Percentiles rank a stretch among this genome's conserved stretches.
Conservation (phyloP, 2,888 invertebrate species). For the Buathra laborator region DNA sequence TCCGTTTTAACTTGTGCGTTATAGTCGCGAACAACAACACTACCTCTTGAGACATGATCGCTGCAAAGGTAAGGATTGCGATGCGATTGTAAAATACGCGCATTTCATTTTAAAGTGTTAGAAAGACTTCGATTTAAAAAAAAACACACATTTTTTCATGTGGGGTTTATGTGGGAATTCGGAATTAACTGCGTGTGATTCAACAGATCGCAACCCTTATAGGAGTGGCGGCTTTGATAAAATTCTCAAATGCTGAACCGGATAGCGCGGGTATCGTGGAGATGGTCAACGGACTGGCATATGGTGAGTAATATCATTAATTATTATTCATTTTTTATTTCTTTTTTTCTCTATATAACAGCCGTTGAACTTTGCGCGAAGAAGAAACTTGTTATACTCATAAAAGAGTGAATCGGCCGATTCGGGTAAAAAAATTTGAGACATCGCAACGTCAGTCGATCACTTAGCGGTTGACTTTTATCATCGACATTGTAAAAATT, state of each 20-base stretch:
- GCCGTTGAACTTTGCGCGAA: neutral
- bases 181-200: slow-evolving; percentile 4
- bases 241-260: slow-evolving; percentile 72
- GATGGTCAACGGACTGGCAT: slow-evolving; percentile 83
- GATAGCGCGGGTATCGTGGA: slow-evolving; percentile 85
- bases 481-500: neutral
- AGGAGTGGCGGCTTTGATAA: slow-evolving; percentile 63
- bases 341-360: neutral
- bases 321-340: neutral
- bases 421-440: neutral
- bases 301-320: slow-evolving; percentile 78
- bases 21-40: slow-evolving; percentile 64
- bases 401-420: slow-evolving; percentile 1
- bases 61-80: slow-evolving; percentile 72
- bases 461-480: slow-evolving; percentile 2
- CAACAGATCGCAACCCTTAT: slow-evolving; percentile 65
- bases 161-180: neutral
- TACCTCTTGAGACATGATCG: slow-evolving; percentile 73
- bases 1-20: slow-evolving; percentile 63
- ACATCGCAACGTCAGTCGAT: slow-evolving; percentile 17
- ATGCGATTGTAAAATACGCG: neutral
- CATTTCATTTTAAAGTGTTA: too few relatives aligned
- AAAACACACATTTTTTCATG: neutral
- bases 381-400: neutral
- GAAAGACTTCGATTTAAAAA: neutral